A percentile compares a stretch with the other conserved stretches of the same genome.
Evolutionary conservation across 2,113 vertebrate species (phyloP).

Genomic region (Gallinago media): DNA sequence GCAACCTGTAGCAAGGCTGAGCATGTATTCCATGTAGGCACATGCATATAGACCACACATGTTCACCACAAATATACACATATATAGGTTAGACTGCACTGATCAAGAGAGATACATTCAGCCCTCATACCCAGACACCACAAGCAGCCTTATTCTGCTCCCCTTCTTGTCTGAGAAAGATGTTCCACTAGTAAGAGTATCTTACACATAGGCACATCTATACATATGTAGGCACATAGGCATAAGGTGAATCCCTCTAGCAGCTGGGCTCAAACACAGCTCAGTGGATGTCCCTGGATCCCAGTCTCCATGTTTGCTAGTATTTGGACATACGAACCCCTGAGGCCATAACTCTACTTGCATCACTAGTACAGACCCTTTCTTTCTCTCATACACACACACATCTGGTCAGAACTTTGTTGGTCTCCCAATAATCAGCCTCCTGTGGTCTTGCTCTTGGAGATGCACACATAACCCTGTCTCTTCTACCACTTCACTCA

Average conservation of each 20-base stretch:
- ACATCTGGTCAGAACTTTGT: neutral
- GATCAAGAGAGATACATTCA: neutral
- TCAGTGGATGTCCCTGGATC: neutral
- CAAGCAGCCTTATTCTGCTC: neutral
- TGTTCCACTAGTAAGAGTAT: neutral
- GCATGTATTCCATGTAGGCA: neutral
- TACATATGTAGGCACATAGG: neutral
- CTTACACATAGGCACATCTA: neutral
- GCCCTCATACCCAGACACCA: neutral
- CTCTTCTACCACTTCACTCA: neutral
- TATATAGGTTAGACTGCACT: neutral
- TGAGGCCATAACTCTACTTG: fast-evolving
- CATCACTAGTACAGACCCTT: neutral
- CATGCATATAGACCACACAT: too few relatives aligned
- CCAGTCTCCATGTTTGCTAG: neutral
- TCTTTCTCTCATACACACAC: neutral
- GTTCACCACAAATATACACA: neutral
- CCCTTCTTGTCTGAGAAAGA: neutral
- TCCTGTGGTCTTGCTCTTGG: neutral
- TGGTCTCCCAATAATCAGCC: neutral
- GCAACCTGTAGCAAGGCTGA: neutral
- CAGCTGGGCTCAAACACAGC: neutral
- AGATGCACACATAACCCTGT: fast-evolving
- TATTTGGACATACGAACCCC: neutral
- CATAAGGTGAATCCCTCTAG: neutral